phyloP scores from a whole-genome alignment of 2,797 vertebrate species.

The Squalus acanthias region DNA sequence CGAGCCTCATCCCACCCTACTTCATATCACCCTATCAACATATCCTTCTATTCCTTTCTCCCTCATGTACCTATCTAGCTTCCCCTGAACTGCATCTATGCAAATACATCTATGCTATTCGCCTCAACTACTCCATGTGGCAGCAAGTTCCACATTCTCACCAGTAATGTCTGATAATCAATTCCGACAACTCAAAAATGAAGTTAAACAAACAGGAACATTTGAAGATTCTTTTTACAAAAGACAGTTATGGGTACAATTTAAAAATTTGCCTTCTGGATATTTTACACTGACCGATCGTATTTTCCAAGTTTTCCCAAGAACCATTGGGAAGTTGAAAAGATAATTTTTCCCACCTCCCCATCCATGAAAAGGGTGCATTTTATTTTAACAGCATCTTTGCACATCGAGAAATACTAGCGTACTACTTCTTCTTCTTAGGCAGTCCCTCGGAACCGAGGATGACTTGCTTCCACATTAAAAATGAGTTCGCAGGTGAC shows the following conservation, averaged over 20 bases:
- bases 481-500: no score
- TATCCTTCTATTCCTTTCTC: background rate
- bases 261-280: background rate
- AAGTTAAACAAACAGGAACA: background rate
- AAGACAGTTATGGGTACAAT: background rate
- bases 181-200: background rate
- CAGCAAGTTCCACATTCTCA: background rate
- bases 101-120: background rate
- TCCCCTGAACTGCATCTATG: background rate
- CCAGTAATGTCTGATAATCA: background rate
- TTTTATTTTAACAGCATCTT: background rate
- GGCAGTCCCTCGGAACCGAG: no score
- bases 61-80: background rate
- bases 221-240: background rate
- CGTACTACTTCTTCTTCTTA: no score
- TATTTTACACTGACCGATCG: background rate
- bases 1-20: background rate
- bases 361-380: background rate
- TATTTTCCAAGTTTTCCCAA: background rate
- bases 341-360: background rate
- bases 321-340: background rate
- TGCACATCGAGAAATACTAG: background rate
- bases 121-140: background rate
- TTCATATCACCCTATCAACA: background rate
- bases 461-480: no score